Conservation (phyloP, 64 coral and sea anemone species). For the Dendrophyllia cribrosa region DNA sequence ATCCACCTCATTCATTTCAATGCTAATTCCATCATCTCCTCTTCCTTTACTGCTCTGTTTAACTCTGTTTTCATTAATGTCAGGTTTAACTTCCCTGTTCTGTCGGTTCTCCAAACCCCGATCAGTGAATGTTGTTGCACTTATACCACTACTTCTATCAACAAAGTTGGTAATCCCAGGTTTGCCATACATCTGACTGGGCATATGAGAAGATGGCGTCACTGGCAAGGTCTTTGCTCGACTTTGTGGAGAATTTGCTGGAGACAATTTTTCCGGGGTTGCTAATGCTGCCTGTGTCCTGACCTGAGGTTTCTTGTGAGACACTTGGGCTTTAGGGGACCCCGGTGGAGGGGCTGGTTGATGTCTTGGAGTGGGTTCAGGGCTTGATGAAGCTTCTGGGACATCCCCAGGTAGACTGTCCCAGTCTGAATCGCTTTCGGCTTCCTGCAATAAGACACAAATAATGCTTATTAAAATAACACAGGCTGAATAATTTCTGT, state of each 20-base stretch:
- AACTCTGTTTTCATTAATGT: conserved; percentile 49
- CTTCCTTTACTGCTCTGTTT: conserved; percentile 1
- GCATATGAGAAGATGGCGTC: conserved; percentile 32
- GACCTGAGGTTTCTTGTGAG: conserved; percentile 37
- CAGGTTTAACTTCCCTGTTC: conserved; percentile 3
- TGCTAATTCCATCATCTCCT: conserved; percentile 31
- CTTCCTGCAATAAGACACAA: not conserved
- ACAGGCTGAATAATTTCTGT: too few relatives aligned
- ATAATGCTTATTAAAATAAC: too few relatives aligned
- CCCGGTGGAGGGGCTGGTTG: conserved; percentile 53
- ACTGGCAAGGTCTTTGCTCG: not conserved
- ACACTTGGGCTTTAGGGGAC: conserved; percentile 17
- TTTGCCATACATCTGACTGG: conserved; percentile 86
- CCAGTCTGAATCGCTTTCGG: conserved; percentile 92
- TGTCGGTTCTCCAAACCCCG: not conserved
- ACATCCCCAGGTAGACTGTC: conserved; percentile 90
- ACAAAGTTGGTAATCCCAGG: conserved; percentile 76
- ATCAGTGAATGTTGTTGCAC: conserved; percentile 28
- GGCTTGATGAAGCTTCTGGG: conserved; percentile 57
- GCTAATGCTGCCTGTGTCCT: conserved; percentile 31
- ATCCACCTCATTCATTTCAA: conserved; percentile 73
- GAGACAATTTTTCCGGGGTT: conserved; percentile 49
- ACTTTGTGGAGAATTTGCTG: conserved; percentile 34
- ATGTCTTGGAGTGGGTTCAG: conserved; percentile 61
- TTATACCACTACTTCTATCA: conserved; percentile 51